A percentile compares a stretch with the other conserved stretches of the same genome.
Conservation (phyloP, 30 jellyfish, hydroid and myxozoan species). For the Aurelia aurita region DNA sequence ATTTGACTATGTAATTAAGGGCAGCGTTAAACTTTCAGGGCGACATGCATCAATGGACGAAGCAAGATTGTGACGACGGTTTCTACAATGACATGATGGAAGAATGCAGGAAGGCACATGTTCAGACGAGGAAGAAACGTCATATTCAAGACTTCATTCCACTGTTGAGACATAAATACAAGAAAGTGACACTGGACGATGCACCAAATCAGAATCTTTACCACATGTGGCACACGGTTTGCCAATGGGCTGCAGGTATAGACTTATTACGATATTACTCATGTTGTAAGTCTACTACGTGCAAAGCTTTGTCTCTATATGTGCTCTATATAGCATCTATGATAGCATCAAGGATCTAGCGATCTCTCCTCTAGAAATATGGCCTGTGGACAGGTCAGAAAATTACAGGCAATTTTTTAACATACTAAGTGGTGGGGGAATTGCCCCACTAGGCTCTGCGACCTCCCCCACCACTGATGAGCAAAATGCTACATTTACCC, state of each 20-base stretch:
- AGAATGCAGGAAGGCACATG: conserved; percentile 25
- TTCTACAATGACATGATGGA: conserved; percentile 67
- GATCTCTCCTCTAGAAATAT: too few species aligned
- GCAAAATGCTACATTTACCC: too few species aligned
- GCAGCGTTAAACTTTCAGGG: conserved; percentile 26
- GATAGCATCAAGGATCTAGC: background rate
- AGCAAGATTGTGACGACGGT: conserved; percentile 63
- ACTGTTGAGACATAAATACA: conserved; percentile 61
- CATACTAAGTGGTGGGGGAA: too few species aligned
- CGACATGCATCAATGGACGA: conserved; percentile 63
- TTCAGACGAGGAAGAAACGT: conserved; percentile 39
- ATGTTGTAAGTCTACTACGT: background rate
- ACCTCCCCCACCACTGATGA: too few species aligned
- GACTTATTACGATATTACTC: background rate
- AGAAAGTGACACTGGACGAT: conserved; percentile 1
- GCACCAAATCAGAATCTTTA: conserved; percentile 13
- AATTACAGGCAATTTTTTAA: too few species aligned
- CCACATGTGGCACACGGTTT: conserved; percentile 56
- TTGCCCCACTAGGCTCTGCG: too few species aligned
- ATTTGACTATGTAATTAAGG: too few species aligned
- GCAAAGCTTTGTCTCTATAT: background rate
- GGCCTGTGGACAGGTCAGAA: too few species aligned
- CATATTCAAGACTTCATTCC: conserved; percentile 58
- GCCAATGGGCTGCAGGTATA: conserved; percentile 60
- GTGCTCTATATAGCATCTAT: background rate